phyloP scores from a whole-genome alignment of 30 jellyfish, hydroid and myxozoan species.

The Cassiopea andromeda region DNA sequence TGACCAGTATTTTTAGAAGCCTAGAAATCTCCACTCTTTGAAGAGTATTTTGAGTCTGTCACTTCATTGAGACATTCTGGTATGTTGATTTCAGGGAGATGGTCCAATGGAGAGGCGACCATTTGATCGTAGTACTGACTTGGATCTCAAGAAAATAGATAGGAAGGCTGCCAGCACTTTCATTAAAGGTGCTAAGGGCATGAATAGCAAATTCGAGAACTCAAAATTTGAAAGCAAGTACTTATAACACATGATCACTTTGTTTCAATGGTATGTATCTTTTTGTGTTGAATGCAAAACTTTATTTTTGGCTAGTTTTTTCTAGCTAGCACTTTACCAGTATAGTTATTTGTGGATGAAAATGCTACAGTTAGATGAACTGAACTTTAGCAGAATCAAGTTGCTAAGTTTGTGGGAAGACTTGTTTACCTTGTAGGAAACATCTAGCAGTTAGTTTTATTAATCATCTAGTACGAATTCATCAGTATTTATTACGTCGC shows the following conservation, averaged over 20 bases:
- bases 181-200: conserved; percentile 61
- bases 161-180: conserved; percentile 55
- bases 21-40: too few relatives aligned
- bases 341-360: too few relatives aligned
- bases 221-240: conserved; percentile 72
- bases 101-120: conserved; percentile 71
- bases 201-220: conserved; percentile 61
- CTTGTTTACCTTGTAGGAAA: background rate
- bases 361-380: too few relatives aligned
- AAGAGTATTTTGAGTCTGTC: too few relatives aligned
- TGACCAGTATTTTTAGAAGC: too few relatives aligned
- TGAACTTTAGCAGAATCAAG: too few relatives aligned
- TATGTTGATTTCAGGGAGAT: background rate
- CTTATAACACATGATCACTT: conserved; percentile 7
- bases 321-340: too few relatives aligned
- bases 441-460: background rate
- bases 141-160: conserved; percentile 59
- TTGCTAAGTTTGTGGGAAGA: too few relatives aligned
- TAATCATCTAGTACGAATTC: background rate
- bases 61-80: background rate
- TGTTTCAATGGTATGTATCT: background rate
- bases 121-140: conserved; percentile 73
- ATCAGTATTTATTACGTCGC: conserved; percentile 42
- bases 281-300: background rate
- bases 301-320: too few relatives aligned